phyloP scores from a whole-genome alignment of 2,888 invertebrate species.

The Folsomia manolachei region DNA sequence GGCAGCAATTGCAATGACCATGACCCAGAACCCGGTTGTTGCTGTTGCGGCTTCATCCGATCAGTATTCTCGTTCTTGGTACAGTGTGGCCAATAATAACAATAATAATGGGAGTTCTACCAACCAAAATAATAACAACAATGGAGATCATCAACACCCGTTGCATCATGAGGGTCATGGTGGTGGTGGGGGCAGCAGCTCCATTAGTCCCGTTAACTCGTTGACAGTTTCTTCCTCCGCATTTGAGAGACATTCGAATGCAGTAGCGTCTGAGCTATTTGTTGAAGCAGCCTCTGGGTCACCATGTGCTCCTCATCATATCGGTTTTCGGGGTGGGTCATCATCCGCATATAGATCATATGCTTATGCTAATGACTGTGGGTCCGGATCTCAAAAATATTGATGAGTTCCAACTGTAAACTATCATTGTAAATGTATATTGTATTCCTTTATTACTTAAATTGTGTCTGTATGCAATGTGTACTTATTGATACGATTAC shows the following conservation, averaged over 20 bases:
- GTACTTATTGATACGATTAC: too few species aligned
- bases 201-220: conserved; percentile 17
- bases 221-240: conserved; percentile 9
- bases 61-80: conserved; percentile 45
- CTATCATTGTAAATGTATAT: background rate
- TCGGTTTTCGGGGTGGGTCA: conserved; percentile 39
- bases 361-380: conserved; percentile 46
- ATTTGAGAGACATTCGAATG: conserved; percentile 39
- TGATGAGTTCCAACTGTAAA: conserved; percentile 11
- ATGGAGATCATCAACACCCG: conserved; percentile 22
- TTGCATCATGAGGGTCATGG: conserved; percentile 31
- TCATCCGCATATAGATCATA: conserved; percentile 44
- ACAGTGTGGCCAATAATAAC: conserved; percentile 40
- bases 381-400: conserved; percentile 43
- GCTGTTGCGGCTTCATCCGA: conserved; percentile 35
- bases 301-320: conserved; percentile 39
- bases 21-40: conserved; percentile 34
- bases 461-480: background rate
- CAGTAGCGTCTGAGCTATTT: conserved; percentile 34
- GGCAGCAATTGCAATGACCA: conserved; percentile 38
- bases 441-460: background rate
- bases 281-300: conserved; percentile 36
- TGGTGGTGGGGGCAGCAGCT: conserved; percentile 1
- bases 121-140: conserved; percentile 24
- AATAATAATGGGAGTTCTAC: conserved; percentile 23